phyloP scores from a whole-genome alignment of 2,888 invertebrate species.

The Entomobrya proxima region DNA sequence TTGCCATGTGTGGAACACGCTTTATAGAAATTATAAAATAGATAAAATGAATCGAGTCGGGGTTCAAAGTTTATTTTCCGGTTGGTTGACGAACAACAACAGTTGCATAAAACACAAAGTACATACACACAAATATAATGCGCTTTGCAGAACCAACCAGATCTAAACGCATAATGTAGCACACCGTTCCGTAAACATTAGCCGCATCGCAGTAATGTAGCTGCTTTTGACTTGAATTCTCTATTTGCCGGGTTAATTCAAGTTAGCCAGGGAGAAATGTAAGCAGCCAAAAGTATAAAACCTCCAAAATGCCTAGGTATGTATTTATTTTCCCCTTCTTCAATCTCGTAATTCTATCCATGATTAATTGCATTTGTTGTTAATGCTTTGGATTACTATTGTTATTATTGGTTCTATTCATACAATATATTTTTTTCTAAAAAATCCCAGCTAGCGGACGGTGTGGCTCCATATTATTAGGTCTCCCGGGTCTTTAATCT shows the following conservation, averaged over 20 bases:
- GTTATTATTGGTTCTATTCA: neutral
- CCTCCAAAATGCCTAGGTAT: neutral
- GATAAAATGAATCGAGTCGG: conserved; percentile 25
- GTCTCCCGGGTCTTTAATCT: conserved; percentile 9
- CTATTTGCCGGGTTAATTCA: too few relatives aligned
- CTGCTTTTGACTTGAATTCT: neutral
- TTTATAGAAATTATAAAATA: neutral
- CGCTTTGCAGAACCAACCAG: neutral
- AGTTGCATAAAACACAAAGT: conserved; percentile 36
- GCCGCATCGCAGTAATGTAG: neutral
- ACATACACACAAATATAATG: conserved; percentile 26
- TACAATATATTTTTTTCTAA: neutral
- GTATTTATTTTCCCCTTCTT: neutral
- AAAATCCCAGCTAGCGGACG: neutral
- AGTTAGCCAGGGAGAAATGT: too few relatives aligned
- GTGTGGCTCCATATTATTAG: neutral
- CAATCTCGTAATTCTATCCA: conserved; percentile 35
- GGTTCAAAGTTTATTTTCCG: conserved; percentile 67
- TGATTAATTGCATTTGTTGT: conserved; percentile 57
- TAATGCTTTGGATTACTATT: conserved; percentile 33
- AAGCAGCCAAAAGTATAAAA: too few relatives aligned
- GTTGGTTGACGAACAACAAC: conserved; percentile 58
- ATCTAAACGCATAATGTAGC: neutral
- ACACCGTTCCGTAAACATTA: neutral
- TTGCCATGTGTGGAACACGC: neutral